Conservation (phyloP, 2,113 vertebrate species). For the Scopus umbretta region DNA sequence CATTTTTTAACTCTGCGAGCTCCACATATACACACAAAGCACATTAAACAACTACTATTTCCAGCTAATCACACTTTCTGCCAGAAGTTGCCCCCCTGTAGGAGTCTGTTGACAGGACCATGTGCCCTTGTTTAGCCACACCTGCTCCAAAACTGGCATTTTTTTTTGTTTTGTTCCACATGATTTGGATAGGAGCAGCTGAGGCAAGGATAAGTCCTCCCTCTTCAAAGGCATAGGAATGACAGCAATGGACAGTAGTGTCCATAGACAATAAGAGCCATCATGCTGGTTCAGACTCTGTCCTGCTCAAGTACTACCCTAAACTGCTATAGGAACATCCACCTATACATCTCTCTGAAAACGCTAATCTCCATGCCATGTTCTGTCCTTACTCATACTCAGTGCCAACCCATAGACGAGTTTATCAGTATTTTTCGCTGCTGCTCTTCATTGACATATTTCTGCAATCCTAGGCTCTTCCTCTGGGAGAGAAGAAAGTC, state of each 20-base stretch:
- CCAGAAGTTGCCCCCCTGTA: not conserved
- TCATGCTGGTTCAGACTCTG: not conserved
- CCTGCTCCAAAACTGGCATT: not conserved
- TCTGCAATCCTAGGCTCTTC: not conserved
- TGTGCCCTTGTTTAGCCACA: not conserved
- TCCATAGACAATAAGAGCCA: not conserved
- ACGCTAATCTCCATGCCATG: rapidly evolving
- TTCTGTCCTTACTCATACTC: not conserved
- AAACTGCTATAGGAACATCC: not conserved
- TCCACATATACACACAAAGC: not conserved
- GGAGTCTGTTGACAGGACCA: not conserved
- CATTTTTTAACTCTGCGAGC: not conserved
- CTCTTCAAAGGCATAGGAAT: rapidly evolving
- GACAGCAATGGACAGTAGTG: not conserved
- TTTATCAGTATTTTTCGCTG: not conserved
- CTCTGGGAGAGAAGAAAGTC: not conserved
- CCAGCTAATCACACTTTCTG: not conserved
- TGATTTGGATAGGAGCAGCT: not conserved
- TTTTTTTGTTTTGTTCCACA: not conserved
- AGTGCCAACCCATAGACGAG: not conserved
- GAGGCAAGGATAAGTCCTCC: not conserved
- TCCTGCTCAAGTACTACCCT: not conserved
- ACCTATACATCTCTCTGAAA: not conserved
- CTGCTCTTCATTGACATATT: not conserved
- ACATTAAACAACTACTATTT: not conserved